Conservation (phyloP, 2,888 invertebrate species). For the Sceliomorpha sp. region DNA sequence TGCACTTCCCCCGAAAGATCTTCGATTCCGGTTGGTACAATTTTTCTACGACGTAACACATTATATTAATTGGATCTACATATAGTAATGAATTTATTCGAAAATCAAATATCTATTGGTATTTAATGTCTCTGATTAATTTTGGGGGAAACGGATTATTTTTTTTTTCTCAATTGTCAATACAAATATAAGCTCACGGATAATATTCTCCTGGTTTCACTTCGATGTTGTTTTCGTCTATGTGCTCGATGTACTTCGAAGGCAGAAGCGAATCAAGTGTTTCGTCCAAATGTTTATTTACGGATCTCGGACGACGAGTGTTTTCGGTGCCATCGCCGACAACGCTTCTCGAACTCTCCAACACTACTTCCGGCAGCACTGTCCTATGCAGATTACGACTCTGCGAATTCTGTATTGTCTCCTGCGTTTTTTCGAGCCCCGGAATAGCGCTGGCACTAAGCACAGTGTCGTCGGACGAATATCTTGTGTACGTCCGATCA, state of each 20-base stretch:
- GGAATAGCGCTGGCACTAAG: conserved; percentile 69
- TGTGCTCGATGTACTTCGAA: conserved; percentile 72
- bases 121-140: too few relatives aligned
- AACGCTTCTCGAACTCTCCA: conserved; percentile 68
- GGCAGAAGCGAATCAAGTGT: conserved; percentile 66
- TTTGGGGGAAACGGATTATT: too few relatives aligned
- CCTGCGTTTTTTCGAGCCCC: conserved; percentile 66
- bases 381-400: conserved; percentile 41
- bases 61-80: conserved; percentile 1
- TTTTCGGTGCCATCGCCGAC: conserved; percentile 56
- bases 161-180: too few relatives aligned
- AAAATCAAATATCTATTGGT: too few relatives aligned
- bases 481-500: conserved; percentile 67
- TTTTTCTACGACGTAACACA: conserved; percentile 64
- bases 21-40: conserved; percentile 69
- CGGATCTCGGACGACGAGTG: conserved; percentile 41
- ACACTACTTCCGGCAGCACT: conserved; percentile 47
- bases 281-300: conserved; percentile 58
- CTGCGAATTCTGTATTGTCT: conserved; percentile 16
- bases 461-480: conserved; percentile 61
- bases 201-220: conserved; percentile 74
- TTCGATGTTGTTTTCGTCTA: conserved; percentile 77
- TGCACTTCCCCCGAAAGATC: conserved; percentile 86
- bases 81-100: too few relatives aligned
- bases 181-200: conserved; percentile 63